Conservation (phyloP, 2,113 vertebrate genomes). For the Felis catus region DNA sequence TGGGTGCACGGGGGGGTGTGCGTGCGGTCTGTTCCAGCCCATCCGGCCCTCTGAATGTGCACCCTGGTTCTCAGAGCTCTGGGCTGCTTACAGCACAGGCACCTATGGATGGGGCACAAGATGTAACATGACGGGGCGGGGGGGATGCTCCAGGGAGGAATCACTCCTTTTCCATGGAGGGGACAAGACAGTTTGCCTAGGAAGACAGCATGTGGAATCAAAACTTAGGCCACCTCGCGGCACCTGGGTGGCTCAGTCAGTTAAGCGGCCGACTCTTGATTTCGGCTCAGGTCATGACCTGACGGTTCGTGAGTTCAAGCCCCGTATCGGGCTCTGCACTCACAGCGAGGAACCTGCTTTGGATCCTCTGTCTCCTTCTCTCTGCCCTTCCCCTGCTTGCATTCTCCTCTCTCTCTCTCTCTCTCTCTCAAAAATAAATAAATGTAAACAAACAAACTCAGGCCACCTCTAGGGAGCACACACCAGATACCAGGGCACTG, state of each 20-base stretch:
- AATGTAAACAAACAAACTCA: too few species aligned
- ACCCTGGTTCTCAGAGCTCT: not conserved
- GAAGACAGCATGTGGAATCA: not conserved
- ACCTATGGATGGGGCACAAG: not conserved
- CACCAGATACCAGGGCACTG: too few species aligned
- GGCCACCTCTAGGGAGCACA: not conserved
- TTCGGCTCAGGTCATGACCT: not conserved
- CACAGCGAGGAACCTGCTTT: too few species aligned
- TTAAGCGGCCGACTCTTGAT: not conserved
- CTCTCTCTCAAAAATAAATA: too few species aligned
- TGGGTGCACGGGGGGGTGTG: rapidly evolving
- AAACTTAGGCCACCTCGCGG: not conserved
- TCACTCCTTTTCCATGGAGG: not conserved
- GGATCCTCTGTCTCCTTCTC: too few species aligned
- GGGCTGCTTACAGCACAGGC: not conserved
- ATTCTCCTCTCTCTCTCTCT: too few species aligned
- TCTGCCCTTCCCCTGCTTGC: too few species aligned
- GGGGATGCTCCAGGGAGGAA: not conserved
- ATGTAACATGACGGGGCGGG: not conserved
- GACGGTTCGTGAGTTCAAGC: not conserved
- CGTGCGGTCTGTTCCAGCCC: too few species aligned
- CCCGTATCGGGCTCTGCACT: not conserved
- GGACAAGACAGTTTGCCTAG: not conserved
- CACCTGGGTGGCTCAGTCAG: not conserved
- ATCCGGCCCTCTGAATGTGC: rapidly evolving